These are phyloP conservation scores for Lophura nycthemera DNA, from an alignment of 2,113 vertebrate species.

Conservation along the genomic window DNA sequence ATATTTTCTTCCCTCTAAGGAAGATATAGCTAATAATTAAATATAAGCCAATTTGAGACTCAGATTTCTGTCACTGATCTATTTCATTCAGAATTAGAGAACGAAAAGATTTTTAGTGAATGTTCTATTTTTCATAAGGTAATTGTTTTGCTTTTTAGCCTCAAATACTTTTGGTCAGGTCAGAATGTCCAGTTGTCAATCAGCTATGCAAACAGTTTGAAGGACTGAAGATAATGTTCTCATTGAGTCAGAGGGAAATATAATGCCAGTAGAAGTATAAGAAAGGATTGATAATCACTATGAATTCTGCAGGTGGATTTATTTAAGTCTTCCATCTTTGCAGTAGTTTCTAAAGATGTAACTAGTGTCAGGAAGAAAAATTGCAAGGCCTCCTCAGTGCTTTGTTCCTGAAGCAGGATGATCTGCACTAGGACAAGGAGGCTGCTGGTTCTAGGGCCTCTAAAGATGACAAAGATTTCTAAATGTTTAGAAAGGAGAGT, in stretches of 20 bases:
- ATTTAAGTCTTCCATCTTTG: not conserved
- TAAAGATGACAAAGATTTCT: no score
- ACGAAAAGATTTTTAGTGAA: not conserved
- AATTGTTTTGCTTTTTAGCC: not conserved
- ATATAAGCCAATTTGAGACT: not conserved
- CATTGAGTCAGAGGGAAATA: not conserved
- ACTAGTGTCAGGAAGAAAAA: not conserved
- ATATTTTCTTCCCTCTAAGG: not conserved
- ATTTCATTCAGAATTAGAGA: not conserved
- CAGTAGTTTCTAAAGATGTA: not conserved
- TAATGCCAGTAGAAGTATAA: not conserved
- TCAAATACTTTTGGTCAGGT: not conserved
- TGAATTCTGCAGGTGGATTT: not conserved
- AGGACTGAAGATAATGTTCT: not conserved
- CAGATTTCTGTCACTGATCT: not conserved
- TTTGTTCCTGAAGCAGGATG: not conserved
- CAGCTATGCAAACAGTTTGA: not conserved
- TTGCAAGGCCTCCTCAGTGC: not conserved
- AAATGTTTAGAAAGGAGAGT: not conserved
- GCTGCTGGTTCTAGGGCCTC: not conserved
- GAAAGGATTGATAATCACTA: not conserved
- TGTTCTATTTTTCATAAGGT: not conserved
- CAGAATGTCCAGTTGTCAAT: not conserved
- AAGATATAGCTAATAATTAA: not conserved
- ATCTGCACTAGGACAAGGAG: accelerated